Base-by-base conservation (phyloP, 2,888 invertebrate species). In the Holacanthella duospinosa region DNA sequence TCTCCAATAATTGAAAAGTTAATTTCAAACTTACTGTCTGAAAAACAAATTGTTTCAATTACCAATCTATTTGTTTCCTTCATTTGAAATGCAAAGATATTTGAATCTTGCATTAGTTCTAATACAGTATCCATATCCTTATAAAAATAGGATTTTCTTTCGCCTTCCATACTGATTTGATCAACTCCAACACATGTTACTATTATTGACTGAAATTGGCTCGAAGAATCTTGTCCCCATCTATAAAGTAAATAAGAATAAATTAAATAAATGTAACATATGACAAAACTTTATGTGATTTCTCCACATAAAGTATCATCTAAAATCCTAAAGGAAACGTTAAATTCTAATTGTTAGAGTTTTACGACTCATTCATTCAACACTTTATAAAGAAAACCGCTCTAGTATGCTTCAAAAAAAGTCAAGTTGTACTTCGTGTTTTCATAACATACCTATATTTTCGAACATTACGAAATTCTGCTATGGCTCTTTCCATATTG, bases 381-480 rank as follows among this genome's bases (percentile, higher is more conserved):
- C 12, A 43, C 19, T 43, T 43, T 43, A 19, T 16, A 16, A 43
- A 43, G 19, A 43, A 43, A 43, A 12, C 19, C 12, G 43, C 12
- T n/a, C n/a, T n/a, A n/a, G n/a, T n/a, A n/a, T n/a, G n/a, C n/a
- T n/a, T n/a, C n/a, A n/a, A n/a, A n/a, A n/a, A n/a, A n/a, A n/a
- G n/a, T n/a, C n/a, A n/a, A n/a, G n/a, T n/a, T n/a, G n/a, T n/a
- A n/a, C n/a, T n/a, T n/a, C n/a, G n/a, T n/a, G n/a, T n/a, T n/a
- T n/a, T n/a, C n/a, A n/a, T n/a, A n/a, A n/a, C n/a, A n/a, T 36
- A 70, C 71, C 71, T 66, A 53, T 67, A 71, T 62, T 73, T 73
- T 63, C 67, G 65, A 48, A 64, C 64, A 24, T 66, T 69, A 54
- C 68, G 66, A 55, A 71, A 71, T 62, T 69, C 69, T n/a, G 64